Evolutionary conservation across 2,888 invertebrate genomes (phyloP).

Genomic region (Phyllotreta cruciferae): DNA sequence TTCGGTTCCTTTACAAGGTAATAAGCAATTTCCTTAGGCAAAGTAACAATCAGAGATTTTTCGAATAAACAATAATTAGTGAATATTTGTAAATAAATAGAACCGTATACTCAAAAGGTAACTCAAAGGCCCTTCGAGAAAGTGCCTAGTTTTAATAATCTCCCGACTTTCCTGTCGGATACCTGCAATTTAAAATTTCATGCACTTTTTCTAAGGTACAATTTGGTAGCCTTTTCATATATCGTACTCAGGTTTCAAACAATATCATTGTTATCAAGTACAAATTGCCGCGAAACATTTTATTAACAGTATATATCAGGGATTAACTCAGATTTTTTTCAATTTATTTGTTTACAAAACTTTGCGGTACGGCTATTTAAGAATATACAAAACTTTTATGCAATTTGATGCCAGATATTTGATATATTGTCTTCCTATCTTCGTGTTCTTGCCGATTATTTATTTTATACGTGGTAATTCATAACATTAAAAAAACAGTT

Average conservation of each 20-base stretch:
- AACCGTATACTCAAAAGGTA: conserved; percentile 2
- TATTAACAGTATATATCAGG: conserved; percentile 42
- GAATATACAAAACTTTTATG: neutral
- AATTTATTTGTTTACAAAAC: conserved; percentile 43
- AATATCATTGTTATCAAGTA: conserved; percentile 51
- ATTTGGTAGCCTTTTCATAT: conserved; percentile 39
- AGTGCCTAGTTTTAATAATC: too few species aligned
- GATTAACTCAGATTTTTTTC: conserved; percentile 42
- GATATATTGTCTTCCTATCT: too few species aligned
- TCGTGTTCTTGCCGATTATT: too few species aligned
- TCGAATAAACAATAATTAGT: conserved; percentile 35
- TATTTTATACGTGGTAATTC: too few species aligned
- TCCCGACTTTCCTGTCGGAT: too few species aligned
- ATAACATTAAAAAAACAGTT: neutral
- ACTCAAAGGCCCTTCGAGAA: neutral
- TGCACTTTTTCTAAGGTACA: neutral
- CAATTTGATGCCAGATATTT: too few species aligned
- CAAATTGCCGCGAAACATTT: conserved; percentile 50
- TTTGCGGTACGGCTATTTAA: conserved; percentile 17
- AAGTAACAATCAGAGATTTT: conserved; percentile 25
- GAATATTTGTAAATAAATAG: conserved; percentile 29
- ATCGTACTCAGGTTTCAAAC: conserved; percentile 46
- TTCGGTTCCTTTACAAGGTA: conserved; percentile 50
- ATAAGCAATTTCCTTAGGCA: conserved; percentile 38
- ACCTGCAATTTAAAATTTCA: too few species aligned